Percentiles rank a stretch among this genome's conserved stretches.
phyloP scores from a whole-genome alignment of 2,888 invertebrate species.

The Phyto melanocephala region DNA sequence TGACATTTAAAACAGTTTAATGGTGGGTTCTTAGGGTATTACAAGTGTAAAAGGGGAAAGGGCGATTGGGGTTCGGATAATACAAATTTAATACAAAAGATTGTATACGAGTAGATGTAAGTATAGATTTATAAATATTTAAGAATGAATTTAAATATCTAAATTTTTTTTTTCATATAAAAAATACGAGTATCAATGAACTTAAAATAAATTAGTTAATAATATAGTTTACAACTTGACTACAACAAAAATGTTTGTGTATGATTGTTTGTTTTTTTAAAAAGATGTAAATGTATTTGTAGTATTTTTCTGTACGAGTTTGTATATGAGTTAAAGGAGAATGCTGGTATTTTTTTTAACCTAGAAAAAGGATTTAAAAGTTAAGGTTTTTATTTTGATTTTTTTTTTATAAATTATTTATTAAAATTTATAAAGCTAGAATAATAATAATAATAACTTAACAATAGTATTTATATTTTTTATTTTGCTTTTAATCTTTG shows the following conservation, averaged over 20 bases:
- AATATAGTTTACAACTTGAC: constrained; percentile 45
- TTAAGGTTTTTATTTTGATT: constrained; percentile 14
- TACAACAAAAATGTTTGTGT: constrained; percentile 15
- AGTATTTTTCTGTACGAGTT: not conserved
- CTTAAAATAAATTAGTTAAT: constrained; percentile 24
- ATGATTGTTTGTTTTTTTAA: not conserved
- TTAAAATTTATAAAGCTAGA: constrained; percentile 54
- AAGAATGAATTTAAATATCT: constrained; percentile 56
- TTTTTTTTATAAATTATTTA: constrained; percentile 13
- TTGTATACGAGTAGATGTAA: constrained; percentile 16
- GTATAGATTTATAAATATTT: constrained; percentile 32
- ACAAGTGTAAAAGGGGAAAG: not conserved
- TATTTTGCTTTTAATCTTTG: constrained; percentile 45
- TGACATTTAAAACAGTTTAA: constrained; percentile 37
- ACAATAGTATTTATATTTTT: constrained; percentile 39
- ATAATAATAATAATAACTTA: constrained; percentile 22
- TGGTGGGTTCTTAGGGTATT: not conserved
- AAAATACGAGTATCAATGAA: constrained; percentile 39
- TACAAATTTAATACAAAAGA: constrained; percentile 17
- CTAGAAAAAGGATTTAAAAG: constrained; percentile 7
- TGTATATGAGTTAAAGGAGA: not conserved
- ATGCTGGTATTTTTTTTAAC: constrained; percentile 13
- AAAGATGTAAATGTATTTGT: not conserved
- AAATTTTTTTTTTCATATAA: constrained; percentile 39
- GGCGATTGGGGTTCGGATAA: not conserved